phyloP scores from a whole-genome alignment of 2,888 invertebrate species.

The Caenorhabditis auriculariae region DNA sequence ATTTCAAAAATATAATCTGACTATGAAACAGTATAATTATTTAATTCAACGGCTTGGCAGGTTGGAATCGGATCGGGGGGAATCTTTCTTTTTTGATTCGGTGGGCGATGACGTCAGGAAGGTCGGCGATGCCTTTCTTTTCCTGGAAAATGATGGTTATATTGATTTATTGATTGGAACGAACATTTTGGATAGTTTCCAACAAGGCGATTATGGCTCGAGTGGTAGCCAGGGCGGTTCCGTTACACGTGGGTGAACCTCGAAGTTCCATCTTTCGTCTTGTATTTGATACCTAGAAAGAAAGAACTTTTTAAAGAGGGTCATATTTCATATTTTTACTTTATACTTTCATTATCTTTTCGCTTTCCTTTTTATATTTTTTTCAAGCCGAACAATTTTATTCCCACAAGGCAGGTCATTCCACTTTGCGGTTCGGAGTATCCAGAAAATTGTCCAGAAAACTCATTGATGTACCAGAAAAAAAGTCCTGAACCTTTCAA shows the following conservation, averaged over 20 bases:
- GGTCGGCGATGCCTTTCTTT: slow-evolving; percentile 32
- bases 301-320: background rate
- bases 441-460: too few relatives aligned
- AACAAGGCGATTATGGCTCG: slow-evolving; percentile 57
- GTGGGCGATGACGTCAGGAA: slow-evolving; percentile 31
- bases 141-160: slow-evolving; percentile 12
- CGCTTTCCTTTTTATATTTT: background rate
- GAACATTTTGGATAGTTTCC: slow-evolving; percentile 52
- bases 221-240: slow-evolving; percentile 57
- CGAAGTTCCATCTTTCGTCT: slow-evolving; percentile 26
- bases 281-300: slow-evolving; percentile 32
- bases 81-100: slow-evolving; percentile 26
- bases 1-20: background rate
- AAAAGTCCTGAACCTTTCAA: too few relatives aligned
- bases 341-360: background rate
- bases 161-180: background rate
- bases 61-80: slow-evolving; percentile 17
- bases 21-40: slow-evolving; percentile 1
- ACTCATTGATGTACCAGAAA: too few relatives aligned
- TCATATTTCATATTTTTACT: background rate
- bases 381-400: too few relatives aligned
- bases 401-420: too few relatives aligned
- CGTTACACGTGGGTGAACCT: slow-evolving; percentile 55
- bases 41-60: slow-evolving; percentile 18
- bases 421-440: too few relatives aligned